phyloP scores from a whole-genome alignment of 2,888 invertebrate genomes.

The Idaea dimidiata region DNA sequence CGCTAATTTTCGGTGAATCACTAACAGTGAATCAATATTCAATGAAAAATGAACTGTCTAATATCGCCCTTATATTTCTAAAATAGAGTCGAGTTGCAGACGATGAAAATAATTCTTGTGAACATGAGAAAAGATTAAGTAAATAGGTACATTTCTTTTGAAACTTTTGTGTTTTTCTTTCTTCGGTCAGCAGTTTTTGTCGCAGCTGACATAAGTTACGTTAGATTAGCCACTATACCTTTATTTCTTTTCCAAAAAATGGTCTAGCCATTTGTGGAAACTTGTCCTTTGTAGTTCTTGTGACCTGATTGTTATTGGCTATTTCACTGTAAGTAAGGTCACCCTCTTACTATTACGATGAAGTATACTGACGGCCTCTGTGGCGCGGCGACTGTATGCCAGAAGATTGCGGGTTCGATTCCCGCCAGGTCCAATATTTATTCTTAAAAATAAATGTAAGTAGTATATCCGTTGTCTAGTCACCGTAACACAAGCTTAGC shows the following conservation, averaged over 20 bases:
- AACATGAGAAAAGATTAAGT: background rate
- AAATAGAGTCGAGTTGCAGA: background rate
- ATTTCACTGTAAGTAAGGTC: background rate
- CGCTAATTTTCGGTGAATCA: too few species aligned
- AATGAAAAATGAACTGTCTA: too few species aligned
- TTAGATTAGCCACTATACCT: background rate
- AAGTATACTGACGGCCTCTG: too few species aligned
- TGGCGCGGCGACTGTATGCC: too few species aligned
- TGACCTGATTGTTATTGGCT: background rate
- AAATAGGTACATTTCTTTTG: background rate
- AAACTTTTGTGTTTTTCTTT: background rate
- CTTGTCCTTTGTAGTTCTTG: background rate
- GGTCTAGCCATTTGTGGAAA: background rate
- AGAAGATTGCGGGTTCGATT: too few species aligned
- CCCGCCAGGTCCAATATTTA: too few species aligned
- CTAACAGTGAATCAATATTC: too few species aligned
- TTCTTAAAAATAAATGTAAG: too few species aligned
- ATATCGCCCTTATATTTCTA: background rate
- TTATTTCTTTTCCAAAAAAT: background rate
- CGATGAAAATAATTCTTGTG: background rate
- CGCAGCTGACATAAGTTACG: background rate
- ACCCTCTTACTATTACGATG: too few species aligned
- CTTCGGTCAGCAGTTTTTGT: slow-evolving; percentile 1
- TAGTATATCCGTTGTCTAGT: too few species aligned
- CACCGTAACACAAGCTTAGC: too few species aligned